Conservation (phyloP, 2,888 invertebrate species). For the Amiota communis region DNA sequence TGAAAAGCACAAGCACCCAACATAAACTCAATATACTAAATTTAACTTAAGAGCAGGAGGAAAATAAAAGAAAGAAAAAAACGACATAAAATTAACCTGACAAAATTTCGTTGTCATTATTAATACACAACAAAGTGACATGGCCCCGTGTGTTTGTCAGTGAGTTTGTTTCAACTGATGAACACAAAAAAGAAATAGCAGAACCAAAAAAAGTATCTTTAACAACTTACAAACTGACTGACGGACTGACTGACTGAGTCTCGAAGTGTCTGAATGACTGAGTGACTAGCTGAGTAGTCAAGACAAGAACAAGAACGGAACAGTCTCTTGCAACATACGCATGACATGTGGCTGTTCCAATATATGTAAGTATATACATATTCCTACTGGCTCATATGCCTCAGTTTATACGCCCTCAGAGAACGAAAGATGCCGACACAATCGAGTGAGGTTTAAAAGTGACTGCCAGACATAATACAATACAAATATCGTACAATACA, state of each 20-base stretch:
- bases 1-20: not conserved
- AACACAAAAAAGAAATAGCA: no score
- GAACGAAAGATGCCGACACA: no score
- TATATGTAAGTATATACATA: conserved; percentile 3
- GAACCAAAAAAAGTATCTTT: no score
- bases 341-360: conserved; percentile 58
- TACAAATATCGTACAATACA: no score
- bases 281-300: conserved; percentile 16
- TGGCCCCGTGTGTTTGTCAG: conserved; percentile 26
- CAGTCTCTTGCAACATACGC: conserved; percentile 50
- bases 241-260: conserved; percentile 32
- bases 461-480: no score
- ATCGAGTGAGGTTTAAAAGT: no score
- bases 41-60: conserved; percentile 46
- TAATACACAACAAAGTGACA: conserved; percentile 32
- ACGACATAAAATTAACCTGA: conserved; percentile 61
- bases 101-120: conserved; percentile 56
- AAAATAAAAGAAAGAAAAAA: not conserved
- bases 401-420: no score
- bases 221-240: conserved; percentile 20
- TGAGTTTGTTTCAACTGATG: not conserved
- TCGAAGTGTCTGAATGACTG: conserved; percentile 36
- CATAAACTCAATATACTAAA: conserved; percentile 49
- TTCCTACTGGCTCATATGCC: no score
- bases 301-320: no score